These are phyloP conservation scores for Sialis fuliginosa DNA, from an alignment of 2,888 invertebrate genomes.

Conservation along the genomic window DNA sequence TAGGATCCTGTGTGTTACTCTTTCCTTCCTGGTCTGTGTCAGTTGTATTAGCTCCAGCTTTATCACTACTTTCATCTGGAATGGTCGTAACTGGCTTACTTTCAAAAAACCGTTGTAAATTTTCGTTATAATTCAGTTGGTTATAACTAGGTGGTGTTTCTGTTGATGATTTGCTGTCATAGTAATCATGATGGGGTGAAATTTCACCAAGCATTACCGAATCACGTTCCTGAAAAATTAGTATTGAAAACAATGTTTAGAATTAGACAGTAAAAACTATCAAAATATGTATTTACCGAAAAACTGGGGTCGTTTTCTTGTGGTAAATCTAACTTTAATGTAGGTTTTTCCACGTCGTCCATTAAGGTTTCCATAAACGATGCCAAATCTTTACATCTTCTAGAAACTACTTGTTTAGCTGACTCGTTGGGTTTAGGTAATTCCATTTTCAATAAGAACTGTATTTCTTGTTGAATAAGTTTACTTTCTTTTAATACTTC, in stretches of 20 bases:
- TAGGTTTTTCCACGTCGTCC: conserved; percentile 42
- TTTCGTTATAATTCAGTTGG: conserved; percentile 73
- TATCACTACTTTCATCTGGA: conserved; percentile 29
- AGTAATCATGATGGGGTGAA: conserved; percentile 67
- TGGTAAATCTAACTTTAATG: conserved; percentile 37
- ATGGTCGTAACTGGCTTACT: conserved; percentile 43
- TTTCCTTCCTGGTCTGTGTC: conserved; percentile 26
- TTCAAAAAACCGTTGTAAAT: conserved; percentile 41
- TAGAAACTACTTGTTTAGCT: conserved; percentile 45
- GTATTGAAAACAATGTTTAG: neutral
- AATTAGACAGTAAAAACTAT: conserved; percentile 7
- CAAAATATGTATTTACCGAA: conserved; percentile 34
- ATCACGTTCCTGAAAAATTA: conserved; percentile 45
- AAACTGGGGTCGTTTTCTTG: conserved; percentile 40
- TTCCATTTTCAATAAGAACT: conserved; percentile 39
- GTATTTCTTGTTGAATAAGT: conserved; percentile 44
- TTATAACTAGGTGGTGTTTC: conserved; percentile 71
- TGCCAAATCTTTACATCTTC: conserved; percentile 54
- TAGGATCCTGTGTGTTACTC: conserved; percentile 7
- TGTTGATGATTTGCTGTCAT: conserved; percentile 60
- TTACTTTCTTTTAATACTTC: conserved; percentile 41
- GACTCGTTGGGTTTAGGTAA: conserved; percentile 32
- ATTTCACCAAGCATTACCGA: conserved; percentile 72
- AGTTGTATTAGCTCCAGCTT: conserved; percentile 14
- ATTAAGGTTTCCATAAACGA: conserved; percentile 58